Conservation (phyloP, 1,140 invertebrate genomes). For the Drosophila setifemur region DNA sequence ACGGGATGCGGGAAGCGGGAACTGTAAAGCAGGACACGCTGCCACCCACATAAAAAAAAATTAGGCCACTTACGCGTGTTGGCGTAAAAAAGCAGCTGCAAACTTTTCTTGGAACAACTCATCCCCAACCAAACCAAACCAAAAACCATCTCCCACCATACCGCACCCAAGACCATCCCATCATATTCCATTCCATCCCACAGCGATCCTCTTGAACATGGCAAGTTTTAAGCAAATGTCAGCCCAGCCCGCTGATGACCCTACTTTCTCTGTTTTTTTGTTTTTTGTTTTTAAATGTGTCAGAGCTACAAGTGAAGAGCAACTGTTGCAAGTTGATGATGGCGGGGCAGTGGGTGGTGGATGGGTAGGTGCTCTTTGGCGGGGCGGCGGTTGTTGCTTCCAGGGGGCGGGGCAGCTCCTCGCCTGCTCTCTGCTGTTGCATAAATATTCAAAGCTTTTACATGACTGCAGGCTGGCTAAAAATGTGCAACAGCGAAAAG, state of each 20-base stretch:
- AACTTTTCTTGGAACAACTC: conserved; percentile 50
- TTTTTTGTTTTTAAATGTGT: conserved; percentile 79
- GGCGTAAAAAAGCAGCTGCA: conserved; percentile 68
- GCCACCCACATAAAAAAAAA: conserved; percentile 56
- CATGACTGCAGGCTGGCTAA: conserved; percentile 77
- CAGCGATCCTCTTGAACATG: conserved; percentile 21
- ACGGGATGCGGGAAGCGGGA: not conserved
- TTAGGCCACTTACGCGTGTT: conserved; percentile 76
- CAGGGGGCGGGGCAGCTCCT: conserved; percentile 24
- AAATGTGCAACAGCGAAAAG: conserved; percentile 69
- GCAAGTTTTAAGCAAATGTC: conserved; percentile 76
- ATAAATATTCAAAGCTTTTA: conserved; percentile 79
- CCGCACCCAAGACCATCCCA: not conserved
- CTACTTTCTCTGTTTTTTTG: too few relatives aligned
- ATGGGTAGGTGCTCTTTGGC: not conserved
- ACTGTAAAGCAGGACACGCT: conserved; percentile 17
- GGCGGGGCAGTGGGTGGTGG: not conserved
- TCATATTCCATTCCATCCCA: too few relatives aligned
- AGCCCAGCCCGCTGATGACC: conserved; percentile 70
- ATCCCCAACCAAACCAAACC: too few relatives aligned
- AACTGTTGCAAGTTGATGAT: conserved; percentile 58
- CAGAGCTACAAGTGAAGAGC: conserved; percentile 76
- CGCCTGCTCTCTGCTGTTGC: conserved; percentile 49
- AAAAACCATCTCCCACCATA: not conserved
- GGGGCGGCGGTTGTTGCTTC: not conserved